phyloP scores from a whole-genome alignment of 2,113 vertebrate genomes.

The Bubo scandiacus region DNA sequence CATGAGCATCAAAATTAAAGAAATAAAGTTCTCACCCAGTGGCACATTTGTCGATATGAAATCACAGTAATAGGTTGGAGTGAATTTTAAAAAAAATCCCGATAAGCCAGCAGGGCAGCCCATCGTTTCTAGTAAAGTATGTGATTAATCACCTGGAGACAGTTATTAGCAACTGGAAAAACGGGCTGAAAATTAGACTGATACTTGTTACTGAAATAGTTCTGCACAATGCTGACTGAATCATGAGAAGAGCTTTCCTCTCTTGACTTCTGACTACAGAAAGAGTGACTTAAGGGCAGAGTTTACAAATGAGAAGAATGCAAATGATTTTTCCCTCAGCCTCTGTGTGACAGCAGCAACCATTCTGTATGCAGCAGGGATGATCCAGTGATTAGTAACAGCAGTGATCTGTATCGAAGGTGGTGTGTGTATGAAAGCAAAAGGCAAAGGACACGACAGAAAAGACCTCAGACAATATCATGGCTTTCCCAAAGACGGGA shows the following conservation, averaged over 20 bases:
- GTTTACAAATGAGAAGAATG: background rate
- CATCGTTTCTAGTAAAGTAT: background rate
- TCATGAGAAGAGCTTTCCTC: background rate
- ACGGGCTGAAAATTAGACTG: background rate
- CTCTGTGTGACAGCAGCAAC: background rate
- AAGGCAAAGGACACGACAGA: background rate
- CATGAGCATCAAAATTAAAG: background rate
- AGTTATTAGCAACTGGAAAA: background rate
- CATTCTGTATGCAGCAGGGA: background rate
- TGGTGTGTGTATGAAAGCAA: background rate
- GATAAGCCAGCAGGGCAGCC: background rate
- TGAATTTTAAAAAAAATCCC: background rate
- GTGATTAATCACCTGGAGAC: background rate
- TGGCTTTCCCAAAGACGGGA: background rate
- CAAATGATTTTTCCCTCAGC: background rate
- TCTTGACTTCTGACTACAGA: background rate
- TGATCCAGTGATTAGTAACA: background rate
- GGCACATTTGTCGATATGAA: background rate
- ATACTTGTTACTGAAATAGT: background rate
- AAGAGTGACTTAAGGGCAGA: conserved; percentile 5
- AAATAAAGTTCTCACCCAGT: background rate
- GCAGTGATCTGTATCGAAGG: background rate
- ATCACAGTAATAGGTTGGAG: background rate
- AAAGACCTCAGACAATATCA: background rate
- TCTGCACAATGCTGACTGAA: background rate